Evolutionary conservation across 2,113 vertebrate genomes (phyloP).

Genomic region (Oophaga pumilio): DNA sequence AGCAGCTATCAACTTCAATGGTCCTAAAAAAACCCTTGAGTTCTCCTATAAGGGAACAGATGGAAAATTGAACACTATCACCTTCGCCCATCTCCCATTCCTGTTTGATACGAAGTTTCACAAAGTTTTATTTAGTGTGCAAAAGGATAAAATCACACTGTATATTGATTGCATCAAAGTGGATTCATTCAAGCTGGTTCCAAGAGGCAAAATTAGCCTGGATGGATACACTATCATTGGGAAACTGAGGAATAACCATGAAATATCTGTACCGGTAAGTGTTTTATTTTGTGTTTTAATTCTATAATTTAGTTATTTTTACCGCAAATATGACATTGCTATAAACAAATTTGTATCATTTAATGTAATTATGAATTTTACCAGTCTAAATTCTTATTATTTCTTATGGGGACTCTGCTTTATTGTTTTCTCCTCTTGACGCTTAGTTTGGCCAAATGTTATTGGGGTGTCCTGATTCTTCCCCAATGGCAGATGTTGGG

Average conservation of each 20-base stretch:
- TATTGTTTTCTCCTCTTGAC: not conserved
- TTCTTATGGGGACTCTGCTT: not conserved
- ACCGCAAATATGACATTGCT: not conserved
- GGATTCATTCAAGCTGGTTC: slow-evolving; percentile 74
- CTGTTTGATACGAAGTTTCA: slow-evolving; percentile 89
- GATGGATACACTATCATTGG: slow-evolving; percentile 84
- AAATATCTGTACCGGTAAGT: slow-evolving; percentile 83
- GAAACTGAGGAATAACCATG: slow-evolving; percentile 81
- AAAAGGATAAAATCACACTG: slow-evolving; percentile 74
- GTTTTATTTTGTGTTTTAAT: slow-evolving; percentile 19
- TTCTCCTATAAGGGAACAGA: slow-evolving; percentile 79
- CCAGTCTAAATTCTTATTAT: too few relatives aligned
- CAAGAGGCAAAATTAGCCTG: slow-evolving; percentile 73
- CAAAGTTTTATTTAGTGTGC: slow-evolving; percentile 80
- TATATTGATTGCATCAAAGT: slow-evolving; percentile 80
- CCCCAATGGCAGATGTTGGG: too few relatives aligned
- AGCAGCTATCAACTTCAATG: slow-evolving; percentile 82
- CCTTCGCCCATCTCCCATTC: slow-evolving; percentile 75
- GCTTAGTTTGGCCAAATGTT: too few relatives aligned
- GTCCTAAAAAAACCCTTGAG: slow-evolving; percentile 77
- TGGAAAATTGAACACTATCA: slow-evolving; percentile 68
- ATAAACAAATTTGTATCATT: not conserved
- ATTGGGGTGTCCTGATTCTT: too few relatives aligned
- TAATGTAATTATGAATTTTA: not conserved
- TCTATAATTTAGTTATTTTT: not conserved